These are phyloP conservation scores for Leptoclinus maculatus DNA, from an alignment of 2,797 vertebrate species.

Conservation along the genomic window DNA sequence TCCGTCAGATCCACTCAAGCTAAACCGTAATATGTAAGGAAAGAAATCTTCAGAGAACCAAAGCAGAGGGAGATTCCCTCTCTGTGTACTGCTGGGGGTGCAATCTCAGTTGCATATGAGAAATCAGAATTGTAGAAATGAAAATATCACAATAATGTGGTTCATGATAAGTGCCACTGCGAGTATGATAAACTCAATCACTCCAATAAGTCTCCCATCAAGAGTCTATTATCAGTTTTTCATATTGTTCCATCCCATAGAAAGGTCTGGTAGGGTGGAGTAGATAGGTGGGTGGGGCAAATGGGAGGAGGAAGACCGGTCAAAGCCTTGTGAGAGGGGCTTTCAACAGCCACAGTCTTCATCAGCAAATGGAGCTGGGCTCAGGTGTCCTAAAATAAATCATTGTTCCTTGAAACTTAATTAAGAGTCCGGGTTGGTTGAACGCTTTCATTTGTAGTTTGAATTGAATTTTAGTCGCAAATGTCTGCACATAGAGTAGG, in stretches of 20 bases:
- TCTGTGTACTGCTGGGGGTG: not conserved
- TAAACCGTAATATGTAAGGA: not conserved
- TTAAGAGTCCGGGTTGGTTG: not conserved
- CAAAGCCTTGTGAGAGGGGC: not conserved
- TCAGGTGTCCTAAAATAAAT: not conserved
- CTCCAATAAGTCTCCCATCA: constrained; percentile 12
- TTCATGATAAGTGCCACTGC: constrained; percentile 14
- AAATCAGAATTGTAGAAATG: constrained; percentile 5
- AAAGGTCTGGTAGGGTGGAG: not conserved
- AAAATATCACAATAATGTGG: constrained; percentile 19
- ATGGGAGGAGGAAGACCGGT: not conserved
- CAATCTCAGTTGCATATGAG: not conserved
- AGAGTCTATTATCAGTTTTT: constrained; percentile 14
- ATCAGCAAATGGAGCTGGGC: not conserved
- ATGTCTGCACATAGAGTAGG: not conserved
- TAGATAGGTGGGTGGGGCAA: not conserved
- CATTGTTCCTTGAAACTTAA: not conserved
- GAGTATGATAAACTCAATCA: constrained; percentile 7
- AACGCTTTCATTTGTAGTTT: not conserved
- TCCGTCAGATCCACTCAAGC: not conserved
- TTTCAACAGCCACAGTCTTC: not conserved
- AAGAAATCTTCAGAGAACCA: not conserved
- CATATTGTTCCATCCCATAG: not conserved
- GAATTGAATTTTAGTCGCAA: not conserved
- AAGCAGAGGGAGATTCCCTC: not conserved